Evolutionary conservation across 2,113 vertebrate species (phyloP).

Genomic region (Osmerus eperlanus): DNA sequence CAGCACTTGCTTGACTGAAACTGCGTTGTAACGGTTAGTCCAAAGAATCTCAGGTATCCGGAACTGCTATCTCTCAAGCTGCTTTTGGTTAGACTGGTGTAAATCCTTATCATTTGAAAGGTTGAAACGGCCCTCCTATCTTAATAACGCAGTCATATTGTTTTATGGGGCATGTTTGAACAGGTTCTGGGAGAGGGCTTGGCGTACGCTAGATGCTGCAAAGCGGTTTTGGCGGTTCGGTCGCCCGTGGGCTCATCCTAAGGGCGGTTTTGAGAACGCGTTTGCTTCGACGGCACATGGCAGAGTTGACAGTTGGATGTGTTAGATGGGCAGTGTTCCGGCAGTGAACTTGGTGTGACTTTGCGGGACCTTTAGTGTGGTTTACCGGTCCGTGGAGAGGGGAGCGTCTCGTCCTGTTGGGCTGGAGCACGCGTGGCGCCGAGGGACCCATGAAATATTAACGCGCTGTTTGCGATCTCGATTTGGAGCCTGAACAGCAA

Average conservation of each 20-base stretch:
- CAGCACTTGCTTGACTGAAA: too few relatives aligned
- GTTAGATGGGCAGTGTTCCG: background rate
- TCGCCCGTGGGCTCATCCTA: background rate
- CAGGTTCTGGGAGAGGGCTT: background rate
- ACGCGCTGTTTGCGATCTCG: conserved; percentile 68
- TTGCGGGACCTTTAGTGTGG: conserved; percentile 43
- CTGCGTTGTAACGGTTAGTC: too few relatives aligned
- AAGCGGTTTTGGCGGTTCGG: background rate
- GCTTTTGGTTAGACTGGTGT: background rate
- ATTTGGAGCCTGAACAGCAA: conserved; percentile 51
- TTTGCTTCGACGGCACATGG: background rate
- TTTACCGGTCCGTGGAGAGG: conserved; percentile 35
- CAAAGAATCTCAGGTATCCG: too few relatives aligned
- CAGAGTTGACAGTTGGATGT: background rate
- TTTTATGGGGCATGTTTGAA: background rate
- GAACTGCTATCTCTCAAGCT: too few relatives aligned
- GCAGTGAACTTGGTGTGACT: conserved; percentile 53
- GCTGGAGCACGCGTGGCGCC: conserved; percentile 45
- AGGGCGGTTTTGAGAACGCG: background rate
- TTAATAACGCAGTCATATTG: conserved; percentile 14
- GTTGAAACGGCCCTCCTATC: background rate
- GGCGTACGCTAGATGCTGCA: background rate
- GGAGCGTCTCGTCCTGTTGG: conserved; percentile 57
- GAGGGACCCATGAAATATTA: conserved; percentile 67
- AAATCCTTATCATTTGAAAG: background rate